These are phyloP conservation scores for Colinus virginianus DNA, from an alignment of 2,113 vertebrate species.

Conservation along the genomic window DNA sequence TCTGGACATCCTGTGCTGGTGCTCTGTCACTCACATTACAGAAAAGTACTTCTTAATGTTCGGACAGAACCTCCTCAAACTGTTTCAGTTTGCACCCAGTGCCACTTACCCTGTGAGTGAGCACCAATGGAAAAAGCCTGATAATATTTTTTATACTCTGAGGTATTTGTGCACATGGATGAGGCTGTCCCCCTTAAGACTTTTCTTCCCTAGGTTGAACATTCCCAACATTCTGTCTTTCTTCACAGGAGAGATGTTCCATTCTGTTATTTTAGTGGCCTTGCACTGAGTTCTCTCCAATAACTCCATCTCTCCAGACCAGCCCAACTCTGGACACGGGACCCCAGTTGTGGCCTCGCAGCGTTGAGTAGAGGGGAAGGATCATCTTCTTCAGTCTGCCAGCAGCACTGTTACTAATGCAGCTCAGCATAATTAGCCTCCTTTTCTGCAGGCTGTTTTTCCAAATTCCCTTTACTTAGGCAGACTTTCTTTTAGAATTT, in stretches of 20 bases:
- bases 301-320: background rate
- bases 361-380: background rate
- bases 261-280: background rate
- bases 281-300: background rate
- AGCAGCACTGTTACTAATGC: background rate
- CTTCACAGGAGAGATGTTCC: background rate
- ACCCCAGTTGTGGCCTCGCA: background rate
- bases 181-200: background rate
- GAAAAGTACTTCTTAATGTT: background rate
- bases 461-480: background rate
- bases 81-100: background rate
- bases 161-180: background rate
- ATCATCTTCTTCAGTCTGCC: background rate
- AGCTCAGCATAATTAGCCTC: background rate
- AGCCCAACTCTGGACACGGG: background rate
- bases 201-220: background rate
- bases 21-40: background rate
- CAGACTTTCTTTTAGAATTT: background rate
- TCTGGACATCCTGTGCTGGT: background rate
- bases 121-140: background rate
- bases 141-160: background rate
- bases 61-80: background rate
- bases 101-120: background rate
- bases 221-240: background rate
- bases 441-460: background rate